Percentiles rank a stretch among this genome's conserved stretches.
phyloP scores from a whole-genome alignment of 2,113 vertebrate species.

The Nansenia antarctica region DNA sequence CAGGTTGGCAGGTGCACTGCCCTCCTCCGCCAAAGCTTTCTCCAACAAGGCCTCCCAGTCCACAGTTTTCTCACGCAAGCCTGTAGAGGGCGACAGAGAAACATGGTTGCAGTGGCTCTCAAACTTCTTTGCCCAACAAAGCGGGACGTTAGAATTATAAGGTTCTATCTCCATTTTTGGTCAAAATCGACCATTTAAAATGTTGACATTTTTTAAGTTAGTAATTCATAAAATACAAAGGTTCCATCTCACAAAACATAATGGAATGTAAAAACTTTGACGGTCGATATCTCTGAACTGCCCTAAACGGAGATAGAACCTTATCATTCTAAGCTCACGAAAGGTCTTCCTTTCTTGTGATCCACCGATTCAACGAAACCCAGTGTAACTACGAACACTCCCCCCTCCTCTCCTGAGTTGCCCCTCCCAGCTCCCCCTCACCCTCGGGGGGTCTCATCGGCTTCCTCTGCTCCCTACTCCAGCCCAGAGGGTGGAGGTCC shows the following conservation, averaged over 20 bases:
- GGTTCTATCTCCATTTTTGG: too few relatives aligned
- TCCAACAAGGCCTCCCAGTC: slow-evolving; percentile 87
- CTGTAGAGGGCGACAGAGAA: slow-evolving; percentile 63
- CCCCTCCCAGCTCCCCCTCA: slow-evolving; percentile 61
- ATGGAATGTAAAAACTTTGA: background rate
- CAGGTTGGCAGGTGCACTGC: slow-evolving; percentile 87
- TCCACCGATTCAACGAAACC: too few relatives aligned
- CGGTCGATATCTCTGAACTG: background rate
- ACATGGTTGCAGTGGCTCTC: slow-evolving; percentile 8
- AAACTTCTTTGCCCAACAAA: too few relatives aligned
- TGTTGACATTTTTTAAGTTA: too few relatives aligned
- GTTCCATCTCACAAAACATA: too few relatives aligned
- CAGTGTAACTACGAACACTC: too few relatives aligned
- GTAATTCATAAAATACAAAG: too few relatives aligned
- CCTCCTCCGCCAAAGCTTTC: slow-evolving; percentile 81
- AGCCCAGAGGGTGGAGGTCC: slow-evolving; percentile 90
- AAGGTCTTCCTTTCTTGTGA: too few relatives aligned
- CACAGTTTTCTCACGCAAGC: slow-evolving; percentile 88
- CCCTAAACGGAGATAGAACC: too few relatives aligned
- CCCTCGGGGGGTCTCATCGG: slow-evolving; percentile 90
- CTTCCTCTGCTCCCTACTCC: slow-evolving; percentile 91
- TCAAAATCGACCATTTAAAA: too few relatives aligned
- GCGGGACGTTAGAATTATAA: too few relatives aligned
- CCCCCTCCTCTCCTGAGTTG: background rate
- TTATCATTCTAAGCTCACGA: too few relatives aligned